Conservation (phyloP, 2,113 vertebrate species). For the Pygathrix nemaeus region DNA sequence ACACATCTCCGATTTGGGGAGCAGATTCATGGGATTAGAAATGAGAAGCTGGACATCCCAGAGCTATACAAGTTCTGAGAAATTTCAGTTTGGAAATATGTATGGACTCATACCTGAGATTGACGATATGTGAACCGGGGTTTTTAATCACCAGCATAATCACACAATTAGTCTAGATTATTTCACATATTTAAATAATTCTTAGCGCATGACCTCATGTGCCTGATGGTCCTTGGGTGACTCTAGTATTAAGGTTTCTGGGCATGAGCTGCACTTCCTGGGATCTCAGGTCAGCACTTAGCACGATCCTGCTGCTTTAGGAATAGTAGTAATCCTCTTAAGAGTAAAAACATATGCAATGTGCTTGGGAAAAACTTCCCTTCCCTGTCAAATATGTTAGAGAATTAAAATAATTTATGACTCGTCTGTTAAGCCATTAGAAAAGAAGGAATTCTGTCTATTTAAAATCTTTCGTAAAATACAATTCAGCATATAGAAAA, state of each 20-base stretch:
- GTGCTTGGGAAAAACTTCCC: constrained; percentile 25
- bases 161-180: constrained; percentile 69
- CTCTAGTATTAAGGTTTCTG: constrained; percentile 43
- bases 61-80: constrained; percentile 17
- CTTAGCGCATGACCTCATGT: constrained; percentile 62
- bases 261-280: background rate
- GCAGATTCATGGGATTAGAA: constrained; percentile 14
- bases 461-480: constrained; percentile 24
- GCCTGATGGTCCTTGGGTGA: constrained; percentile 46
- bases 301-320: constrained; percentile 17
- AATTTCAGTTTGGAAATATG: constrained; percentile 70
- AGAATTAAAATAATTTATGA: constrained; percentile 49
- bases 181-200: constrained; percentile 73
- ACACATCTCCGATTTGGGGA: background rate
- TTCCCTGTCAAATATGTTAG: background rate
- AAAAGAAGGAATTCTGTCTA: background rate
- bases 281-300: constrained; percentile 38
- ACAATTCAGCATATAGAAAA: background rate
- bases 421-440: background rate
- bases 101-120: constrained; percentile 57
- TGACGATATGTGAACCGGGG: constrained; percentile 42
- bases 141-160: constrained; percentile 68
- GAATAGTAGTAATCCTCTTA: constrained; percentile 52
- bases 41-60: background rate
- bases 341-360: constrained; percentile 31